A percentile compares a stretch with the other conserved stretches of the same genome.
Evolutionary conservation across 1,140 invertebrate genomes (phyloP).

Genomic region (Melanaphis sacchari): DNA sequence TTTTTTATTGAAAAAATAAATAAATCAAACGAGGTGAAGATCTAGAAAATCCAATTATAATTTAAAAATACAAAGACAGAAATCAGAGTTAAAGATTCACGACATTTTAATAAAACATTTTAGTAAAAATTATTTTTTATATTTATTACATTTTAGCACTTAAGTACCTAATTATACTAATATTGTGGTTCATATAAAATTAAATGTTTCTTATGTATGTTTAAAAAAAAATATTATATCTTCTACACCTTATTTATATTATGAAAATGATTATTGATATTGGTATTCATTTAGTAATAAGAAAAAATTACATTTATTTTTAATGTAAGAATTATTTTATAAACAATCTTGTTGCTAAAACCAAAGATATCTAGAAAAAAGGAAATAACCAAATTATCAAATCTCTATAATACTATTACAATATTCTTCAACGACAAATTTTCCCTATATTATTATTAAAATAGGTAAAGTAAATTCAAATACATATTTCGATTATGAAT

Average conservation of each 20-base stretch:
- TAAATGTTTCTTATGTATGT: neutral
- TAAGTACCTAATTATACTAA: too few species aligned
- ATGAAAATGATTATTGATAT: neutral
- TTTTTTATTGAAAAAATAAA: too few species aligned
- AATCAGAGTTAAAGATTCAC: neutral
- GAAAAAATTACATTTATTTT: neutral
- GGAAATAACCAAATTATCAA: too few species aligned
- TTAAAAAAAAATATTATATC: neutral
- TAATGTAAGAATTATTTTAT: neutral
- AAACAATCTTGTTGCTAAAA: neutral
- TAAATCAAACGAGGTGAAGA: neutral
- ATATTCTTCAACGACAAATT: neutral
- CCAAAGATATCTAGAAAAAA: neutral
- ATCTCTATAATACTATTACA: neutral
- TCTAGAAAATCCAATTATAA: neutral
- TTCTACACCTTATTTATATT: neutral
- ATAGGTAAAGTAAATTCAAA: neutral
- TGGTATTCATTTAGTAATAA: neutral
- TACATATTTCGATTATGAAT: neutral
- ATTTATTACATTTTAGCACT: too few species aligned
- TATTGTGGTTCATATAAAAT: neutral
- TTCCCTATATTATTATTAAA: neutral
- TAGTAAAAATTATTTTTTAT: neutral
- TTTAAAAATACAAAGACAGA: neutral
- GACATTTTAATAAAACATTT: neutral